These are phyloP conservation scores for Halcyon leucocephala DNA, from an alignment of 2,797 vertebrate genomes.

Conservation along the genomic window DNA sequence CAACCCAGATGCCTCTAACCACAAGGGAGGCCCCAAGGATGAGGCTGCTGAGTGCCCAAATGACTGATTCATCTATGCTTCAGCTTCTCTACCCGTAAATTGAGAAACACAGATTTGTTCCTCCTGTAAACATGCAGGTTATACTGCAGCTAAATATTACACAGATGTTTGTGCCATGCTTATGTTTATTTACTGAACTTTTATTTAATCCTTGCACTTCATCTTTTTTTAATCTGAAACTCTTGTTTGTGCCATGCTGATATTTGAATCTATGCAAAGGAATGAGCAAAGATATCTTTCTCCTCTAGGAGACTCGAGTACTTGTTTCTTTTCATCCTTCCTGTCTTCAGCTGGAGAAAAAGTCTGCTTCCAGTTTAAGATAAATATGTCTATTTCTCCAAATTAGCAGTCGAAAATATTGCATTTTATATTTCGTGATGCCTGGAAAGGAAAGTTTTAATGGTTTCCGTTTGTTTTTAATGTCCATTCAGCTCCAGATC, in stretches of 20 bases:
- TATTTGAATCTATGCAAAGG: constrained; percentile 5
- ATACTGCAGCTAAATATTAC: not conserved
- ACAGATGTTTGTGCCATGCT: not conserved
- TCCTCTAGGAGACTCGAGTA: not conserved
- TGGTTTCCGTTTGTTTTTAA: constrained; percentile 73
- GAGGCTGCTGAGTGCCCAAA: not conserved
- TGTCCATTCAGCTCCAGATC: constrained; percentile 78
- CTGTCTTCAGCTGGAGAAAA: constrained; percentile 78
- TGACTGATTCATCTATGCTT: not conserved
- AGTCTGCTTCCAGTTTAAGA: constrained; percentile 80
- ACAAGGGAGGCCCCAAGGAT: rapidly evolving
- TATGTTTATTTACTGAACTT: not conserved
- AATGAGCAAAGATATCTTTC: not conserved
- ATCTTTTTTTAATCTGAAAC: not conserved
- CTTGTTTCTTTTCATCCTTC: constrained; percentile 69
- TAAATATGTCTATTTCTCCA: constrained; percentile 65
- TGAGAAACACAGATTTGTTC: not conserved
- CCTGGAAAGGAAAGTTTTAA: not conserved
- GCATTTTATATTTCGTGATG: not conserved
- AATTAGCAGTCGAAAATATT: not conserved
- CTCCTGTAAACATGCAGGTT: not conserved
- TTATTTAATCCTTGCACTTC: not conserved
- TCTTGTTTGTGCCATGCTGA: not conserved
- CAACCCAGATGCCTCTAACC: constrained; percentile 69
- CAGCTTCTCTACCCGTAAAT: not conserved